Conservation (phyloP, 1,140 invertebrate species). For the Anastrepha ludens region DNA sequence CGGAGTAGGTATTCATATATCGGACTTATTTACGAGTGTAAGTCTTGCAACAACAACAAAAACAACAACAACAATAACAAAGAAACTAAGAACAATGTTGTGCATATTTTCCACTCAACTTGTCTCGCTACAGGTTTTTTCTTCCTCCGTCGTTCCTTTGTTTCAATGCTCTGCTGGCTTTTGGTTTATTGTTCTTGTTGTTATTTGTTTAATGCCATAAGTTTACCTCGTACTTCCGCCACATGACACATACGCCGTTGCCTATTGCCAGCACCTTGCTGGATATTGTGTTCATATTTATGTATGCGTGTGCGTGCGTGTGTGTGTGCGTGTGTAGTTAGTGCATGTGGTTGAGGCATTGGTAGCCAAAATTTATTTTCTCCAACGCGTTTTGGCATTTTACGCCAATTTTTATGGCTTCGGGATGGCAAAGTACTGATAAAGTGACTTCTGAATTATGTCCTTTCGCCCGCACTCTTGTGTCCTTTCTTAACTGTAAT, state of each 20-base stretch:
- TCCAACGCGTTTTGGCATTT: slow-evolving; percentile 42
- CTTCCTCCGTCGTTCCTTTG: background rate
- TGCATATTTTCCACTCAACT: slow-evolving; percentile 41
- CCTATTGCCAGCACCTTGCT: background rate
- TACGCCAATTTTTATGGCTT: slow-evolving; percentile 49
- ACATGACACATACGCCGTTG: background rate
- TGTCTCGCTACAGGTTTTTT: background rate
- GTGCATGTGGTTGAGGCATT: background rate
- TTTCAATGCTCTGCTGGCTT: background rate
- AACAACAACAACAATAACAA: background rate
- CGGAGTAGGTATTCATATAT: background rate
- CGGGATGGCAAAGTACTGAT: slow-evolving; percentile 12
- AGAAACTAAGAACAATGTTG: slow-evolving; percentile 14
- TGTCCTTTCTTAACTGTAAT: background rate
- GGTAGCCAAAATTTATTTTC: slow-evolving; percentile 20
- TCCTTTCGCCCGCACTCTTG: background rate
- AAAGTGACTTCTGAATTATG: slow-evolving; percentile 34
- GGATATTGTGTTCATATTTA: slow-evolving; percentile 17
- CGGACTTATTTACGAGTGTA: background rate
- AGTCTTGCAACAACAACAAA: background rate
- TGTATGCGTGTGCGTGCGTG: background rate
- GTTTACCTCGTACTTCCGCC: slow-evolving; percentile 36
- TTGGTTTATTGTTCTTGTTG: slow-evolving; percentile 1
- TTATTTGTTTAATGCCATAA: slow-evolving; percentile 39
- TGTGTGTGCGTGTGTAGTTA: background rate